Percentiles rank a stretch among this genome's conserved stretches.
Conservation (phyloP, 2,113 vertebrate genomes). For the Mus pahari region DNA sequence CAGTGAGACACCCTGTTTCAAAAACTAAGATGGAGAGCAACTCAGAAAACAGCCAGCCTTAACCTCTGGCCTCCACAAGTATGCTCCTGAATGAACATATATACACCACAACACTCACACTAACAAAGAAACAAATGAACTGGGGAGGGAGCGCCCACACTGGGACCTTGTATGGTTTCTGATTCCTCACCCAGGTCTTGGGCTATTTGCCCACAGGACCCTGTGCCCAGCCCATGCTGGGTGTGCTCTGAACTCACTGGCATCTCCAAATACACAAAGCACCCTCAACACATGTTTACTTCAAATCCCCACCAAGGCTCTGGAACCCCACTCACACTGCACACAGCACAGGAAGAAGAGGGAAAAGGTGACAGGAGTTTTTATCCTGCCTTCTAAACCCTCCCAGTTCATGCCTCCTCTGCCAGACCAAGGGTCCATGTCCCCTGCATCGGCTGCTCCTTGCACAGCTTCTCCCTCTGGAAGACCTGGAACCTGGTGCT, state of each 20-base stretch:
- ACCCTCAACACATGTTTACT: accelerated
- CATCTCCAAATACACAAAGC: not conserved
- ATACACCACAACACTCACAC: not conserved
- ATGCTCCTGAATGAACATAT: not conserved
- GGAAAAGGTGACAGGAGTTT: not conserved
- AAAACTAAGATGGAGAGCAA: not conserved
- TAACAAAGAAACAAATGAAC: not conserved
- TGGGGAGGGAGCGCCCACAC: not conserved
- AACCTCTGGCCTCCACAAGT: not conserved
- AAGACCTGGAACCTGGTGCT: not conserved
- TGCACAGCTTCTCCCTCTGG: not conserved
- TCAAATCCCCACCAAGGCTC: too few species aligned
- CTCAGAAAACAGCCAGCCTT: not conserved
- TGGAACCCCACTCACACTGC: accelerated
- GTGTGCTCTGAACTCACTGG: not conserved
- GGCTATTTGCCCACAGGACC: not conserved
- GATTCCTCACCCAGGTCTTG: not conserved
- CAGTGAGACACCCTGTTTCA: not conserved
- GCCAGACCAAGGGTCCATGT: not conserved
- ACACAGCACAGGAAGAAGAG: too few species aligned
- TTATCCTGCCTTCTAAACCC: accelerated
- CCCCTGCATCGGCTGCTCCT: not conserved
- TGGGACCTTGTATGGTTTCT: not conserved
- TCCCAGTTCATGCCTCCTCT: not conserved
- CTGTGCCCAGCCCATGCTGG: not conserved